Percentiles rank a stretch among this genome's conserved stretches.
Conservation (phyloP, 2,113 vertebrate genomes). For the Uria aalge region DNA sequence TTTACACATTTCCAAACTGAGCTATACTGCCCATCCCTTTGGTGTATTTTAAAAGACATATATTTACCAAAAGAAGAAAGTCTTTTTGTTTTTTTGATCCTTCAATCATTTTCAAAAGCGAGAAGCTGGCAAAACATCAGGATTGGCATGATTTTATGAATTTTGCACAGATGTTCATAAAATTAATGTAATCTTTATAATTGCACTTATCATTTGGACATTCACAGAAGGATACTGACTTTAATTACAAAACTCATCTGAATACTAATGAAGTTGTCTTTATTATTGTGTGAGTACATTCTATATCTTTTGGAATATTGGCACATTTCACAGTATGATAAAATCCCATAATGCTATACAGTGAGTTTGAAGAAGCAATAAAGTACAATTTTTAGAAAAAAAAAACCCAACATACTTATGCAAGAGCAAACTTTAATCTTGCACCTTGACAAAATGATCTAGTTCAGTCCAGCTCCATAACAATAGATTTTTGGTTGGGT, state of each 20-base stretch:
- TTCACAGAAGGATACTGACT: background rate
- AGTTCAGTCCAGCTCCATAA: background rate
- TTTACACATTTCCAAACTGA: background rate
- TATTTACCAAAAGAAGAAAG: background rate
- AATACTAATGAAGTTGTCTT: slow-evolving; percentile 14
- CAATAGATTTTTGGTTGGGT: background rate
- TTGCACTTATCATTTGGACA: slow-evolving; percentile 19
- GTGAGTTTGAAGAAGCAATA: background rate
- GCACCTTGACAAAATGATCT: background rate
- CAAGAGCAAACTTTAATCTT: background rate
- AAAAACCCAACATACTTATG: background rate
- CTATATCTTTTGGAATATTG: background rate
- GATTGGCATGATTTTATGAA: background rate
- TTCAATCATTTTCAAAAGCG: background rate
- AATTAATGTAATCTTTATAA: slow-evolving; percentile 32
- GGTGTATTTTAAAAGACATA: background rate
- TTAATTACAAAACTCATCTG: slow-evolving; percentile 13
- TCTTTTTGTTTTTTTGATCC: background rate
- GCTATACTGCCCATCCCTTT: background rate
- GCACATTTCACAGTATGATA: background rate
- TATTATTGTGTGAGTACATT: background rate
- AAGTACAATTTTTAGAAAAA: background rate
- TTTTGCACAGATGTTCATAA: slow-evolving; percentile 26
- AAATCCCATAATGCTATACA: background rate
- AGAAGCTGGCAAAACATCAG: background rate